phyloP scores from a whole-genome alignment of 1,140 invertebrate genomes.

The Gyrodactylus salaris region DNA sequence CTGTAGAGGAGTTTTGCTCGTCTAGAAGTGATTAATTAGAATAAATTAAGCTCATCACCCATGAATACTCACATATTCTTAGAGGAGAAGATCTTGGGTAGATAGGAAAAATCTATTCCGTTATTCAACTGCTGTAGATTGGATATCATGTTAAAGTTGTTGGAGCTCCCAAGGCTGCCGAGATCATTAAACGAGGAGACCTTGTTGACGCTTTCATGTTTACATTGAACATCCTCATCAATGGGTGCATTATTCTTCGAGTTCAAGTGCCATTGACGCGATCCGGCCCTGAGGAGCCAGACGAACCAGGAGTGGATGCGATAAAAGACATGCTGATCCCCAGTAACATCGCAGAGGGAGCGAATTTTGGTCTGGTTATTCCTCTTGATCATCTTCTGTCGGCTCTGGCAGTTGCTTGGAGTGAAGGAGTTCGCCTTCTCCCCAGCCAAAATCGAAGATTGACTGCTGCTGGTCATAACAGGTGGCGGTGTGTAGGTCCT shows the following conservation, averaged over 20 bases:
- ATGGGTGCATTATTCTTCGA: not conserved
- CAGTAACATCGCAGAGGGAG: constrained; percentile 16
- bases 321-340: constrained; percentile 14
- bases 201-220: not conserved
- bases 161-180: not conserved
- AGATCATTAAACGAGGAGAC: not conserved
- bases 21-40: not conserved
- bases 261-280: not conserved
- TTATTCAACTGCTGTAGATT: too few species aligned
- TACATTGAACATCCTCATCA: not conserved
- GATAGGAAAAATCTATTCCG: not conserved
- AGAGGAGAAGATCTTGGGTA: not conserved
- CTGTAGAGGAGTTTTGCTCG: not conserved
- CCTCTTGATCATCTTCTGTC: not conserved
- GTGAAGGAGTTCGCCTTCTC: not conserved
- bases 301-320: constrained; percentile 3
- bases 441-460: not conserved
- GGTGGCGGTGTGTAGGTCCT: not conserved
- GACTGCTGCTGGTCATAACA: not conserved
- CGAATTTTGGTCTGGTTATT: not conserved
- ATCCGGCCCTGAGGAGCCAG: not conserved
- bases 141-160: not conserved
- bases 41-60: not conserved
- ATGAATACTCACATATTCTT: not conserved
- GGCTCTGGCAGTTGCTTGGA: not conserved